Base-by-base conservation (phyloP, 2,797 vertebrate genomes). In the Streptopelia turtur region DNA sequence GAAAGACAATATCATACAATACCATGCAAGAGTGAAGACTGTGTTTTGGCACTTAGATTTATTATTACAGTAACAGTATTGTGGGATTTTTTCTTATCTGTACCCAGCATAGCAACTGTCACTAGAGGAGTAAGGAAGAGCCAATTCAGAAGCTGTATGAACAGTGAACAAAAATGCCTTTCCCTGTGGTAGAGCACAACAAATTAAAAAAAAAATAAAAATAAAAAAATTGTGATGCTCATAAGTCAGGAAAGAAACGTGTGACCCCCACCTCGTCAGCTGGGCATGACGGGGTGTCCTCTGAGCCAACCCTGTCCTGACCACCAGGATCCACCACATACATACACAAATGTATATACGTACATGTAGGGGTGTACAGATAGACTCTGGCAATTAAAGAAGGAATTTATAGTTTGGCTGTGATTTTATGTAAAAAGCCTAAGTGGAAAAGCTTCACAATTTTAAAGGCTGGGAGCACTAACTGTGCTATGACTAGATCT, bases 1-100 rank as follows among this genome's bases (percentile, higher is more conserved):
- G 84, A 87, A 94, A 82, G 47, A 74, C 57, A 92, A 66, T 83
- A 87, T 53, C 65, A 84, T 77, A 69, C 94, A 93, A 79, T 59
- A 82, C 33, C 43, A 88, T 35, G n/a, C 87, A 92, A 86, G 52
- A 76, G 35, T n/a, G 27, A 87, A 87, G 70, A 74, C 4, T 84
- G 56, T 30, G 45, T 16, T 85, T 85, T 72, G 79, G 52, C 56
- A 43, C 66, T 53, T 45, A 57, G 50, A 89, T 96, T 94, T 94
- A 86, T 94, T 83, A 43, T 64, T 86, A 68, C 31, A 81, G 47
- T 81, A 35, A 64, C 16, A 53, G 35, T 24, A 68, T 23, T 89
- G 71, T 47, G n/a, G 11, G 0, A 2, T 87, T 81, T 87, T 57
- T 55, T 23, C 41, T 81, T 60, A 37, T 85, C 66, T 72, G 31